These are phyloP conservation scores for Heterochromis multidens DNA, from an alignment of 2,113 vertebrate species.

Conservation along the genomic window DNA sequence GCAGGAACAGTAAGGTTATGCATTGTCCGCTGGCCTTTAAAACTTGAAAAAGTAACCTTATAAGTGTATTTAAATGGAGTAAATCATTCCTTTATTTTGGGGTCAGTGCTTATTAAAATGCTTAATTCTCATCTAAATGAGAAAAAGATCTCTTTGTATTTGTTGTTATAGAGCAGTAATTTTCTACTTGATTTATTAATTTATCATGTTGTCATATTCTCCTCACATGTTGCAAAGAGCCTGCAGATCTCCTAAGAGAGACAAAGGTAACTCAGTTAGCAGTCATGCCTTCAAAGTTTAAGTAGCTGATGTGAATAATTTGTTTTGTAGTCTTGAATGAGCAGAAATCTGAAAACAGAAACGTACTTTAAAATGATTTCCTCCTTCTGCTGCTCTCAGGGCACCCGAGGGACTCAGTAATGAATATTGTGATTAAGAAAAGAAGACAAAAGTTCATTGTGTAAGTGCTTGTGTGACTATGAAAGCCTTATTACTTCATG, in stretches of 20 bases:
- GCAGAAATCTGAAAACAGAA: neutral
- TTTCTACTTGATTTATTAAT: neutral
- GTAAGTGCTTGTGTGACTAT: neutral
- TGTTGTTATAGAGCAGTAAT: neutral
- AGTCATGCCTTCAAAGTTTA: neutral
- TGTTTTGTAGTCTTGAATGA: neutral
- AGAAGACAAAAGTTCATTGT: conserved; percentile 45
- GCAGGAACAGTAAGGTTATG: neutral
- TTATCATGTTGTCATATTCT: neutral
- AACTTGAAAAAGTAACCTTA: neutral
- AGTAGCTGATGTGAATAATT: neutral
- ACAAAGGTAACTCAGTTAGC: neutral
- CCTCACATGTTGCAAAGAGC: neutral
- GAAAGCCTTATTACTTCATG: conserved; percentile 7
- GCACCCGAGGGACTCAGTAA: conserved; percentile 9
- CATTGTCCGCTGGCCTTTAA: neutral
- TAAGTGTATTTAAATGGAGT: neutral
- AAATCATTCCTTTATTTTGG: neutral
- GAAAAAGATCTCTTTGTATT: neutral
- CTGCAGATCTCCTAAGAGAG: neutral
- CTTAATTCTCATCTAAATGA: neutral
- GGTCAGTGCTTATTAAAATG: neutral
- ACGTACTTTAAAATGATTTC: conserved; percentile 8
- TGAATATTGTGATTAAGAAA: conserved; percentile 27
- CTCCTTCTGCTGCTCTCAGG: neutral